phyloP scores from a whole-genome alignment of 2,888 invertebrate species.

The Machimus rusticus region DNA sequence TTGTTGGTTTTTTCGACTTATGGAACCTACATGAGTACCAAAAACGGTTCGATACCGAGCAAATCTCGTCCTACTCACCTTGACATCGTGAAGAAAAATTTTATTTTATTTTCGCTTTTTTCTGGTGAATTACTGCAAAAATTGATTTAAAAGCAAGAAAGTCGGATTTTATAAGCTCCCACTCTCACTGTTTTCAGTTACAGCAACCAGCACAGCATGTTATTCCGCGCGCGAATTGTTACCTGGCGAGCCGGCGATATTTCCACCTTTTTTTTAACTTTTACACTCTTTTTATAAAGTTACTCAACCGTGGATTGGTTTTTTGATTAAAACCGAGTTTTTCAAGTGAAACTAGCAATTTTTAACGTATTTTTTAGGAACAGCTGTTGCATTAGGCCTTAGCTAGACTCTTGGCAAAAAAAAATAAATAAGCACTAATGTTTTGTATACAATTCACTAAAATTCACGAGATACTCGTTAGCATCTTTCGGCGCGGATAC shows the following conservation, averaged over 20 bases:
- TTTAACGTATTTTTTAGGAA: neutral
- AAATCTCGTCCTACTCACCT: conserved; percentile 33
- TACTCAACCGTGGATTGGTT: neutral
- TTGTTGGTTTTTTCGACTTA: neutral
- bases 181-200: neutral
- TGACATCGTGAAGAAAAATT: conserved; percentile 14
- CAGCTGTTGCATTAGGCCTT: neutral
- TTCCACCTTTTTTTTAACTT: neutral
- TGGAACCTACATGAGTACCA: neutral
- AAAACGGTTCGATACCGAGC: neutral
- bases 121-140: neutral
- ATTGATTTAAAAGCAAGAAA: neutral
- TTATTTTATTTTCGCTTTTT: neutral
- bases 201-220: neutral
- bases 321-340: neutral
- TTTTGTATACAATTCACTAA: neutral
- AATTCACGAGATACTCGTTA: neutral
- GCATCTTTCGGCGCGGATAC: neutral
- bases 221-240: neutral
- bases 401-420: neutral
- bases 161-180: neutral
- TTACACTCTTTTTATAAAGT: neutral
- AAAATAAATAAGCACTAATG: neutral
- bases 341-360: neutral
- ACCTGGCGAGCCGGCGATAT: neutral